Evolutionary conservation across 1,140 invertebrate genomes (phyloP), one percentile per base, ranked within the genome.

Genomic region (Drusus annulatus): DNA sequence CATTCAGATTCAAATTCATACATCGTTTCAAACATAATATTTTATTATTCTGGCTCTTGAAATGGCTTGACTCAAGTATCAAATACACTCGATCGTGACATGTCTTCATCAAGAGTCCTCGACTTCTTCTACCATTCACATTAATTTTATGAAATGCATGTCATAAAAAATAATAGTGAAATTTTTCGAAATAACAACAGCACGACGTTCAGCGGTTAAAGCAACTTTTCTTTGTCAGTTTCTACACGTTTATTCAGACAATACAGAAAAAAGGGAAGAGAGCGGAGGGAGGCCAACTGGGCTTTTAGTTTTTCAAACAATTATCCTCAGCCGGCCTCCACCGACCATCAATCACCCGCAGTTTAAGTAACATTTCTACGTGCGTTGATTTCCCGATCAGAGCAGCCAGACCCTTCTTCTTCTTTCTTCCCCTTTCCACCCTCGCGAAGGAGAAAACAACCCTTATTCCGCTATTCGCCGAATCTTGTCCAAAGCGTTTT

Each of bases 251-350:
- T 51, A 65, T 58, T 23, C 74, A 77, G 75, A 77, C 75, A 77
- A 77, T 56, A 74, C 69, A 74, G 52, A 23, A 63, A 25, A 28
- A 45, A 13, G 36, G 68, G 45, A 56, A 54, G 51, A 25, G 28
- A 21, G 25, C 17, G 5, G 31, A 50, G 74, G 76, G 76, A 79
- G 74, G 62, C 56, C 65, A 51, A 60, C 68, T 54, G 76, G 75
- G 82, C 82, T 84, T 81, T 84, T 84, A 84, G 82, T 84, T 84
- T 81, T 81, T 84, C 82, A 84, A 84, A 84, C 82, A 84, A 84
- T 84, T 84, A 84, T 84, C 82, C 77, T 78, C 45, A 63, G 60
- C 76, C 76, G 79, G 79, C 68, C 76, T 63, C 50, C 77, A 65
- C 36, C 36, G 58, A 69, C 80, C 82, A 84, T 84, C 82, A 81